Base-by-base conservation (phyloP, 2,888 invertebrate genomes). In the Leptothorax acervorum region DNA sequence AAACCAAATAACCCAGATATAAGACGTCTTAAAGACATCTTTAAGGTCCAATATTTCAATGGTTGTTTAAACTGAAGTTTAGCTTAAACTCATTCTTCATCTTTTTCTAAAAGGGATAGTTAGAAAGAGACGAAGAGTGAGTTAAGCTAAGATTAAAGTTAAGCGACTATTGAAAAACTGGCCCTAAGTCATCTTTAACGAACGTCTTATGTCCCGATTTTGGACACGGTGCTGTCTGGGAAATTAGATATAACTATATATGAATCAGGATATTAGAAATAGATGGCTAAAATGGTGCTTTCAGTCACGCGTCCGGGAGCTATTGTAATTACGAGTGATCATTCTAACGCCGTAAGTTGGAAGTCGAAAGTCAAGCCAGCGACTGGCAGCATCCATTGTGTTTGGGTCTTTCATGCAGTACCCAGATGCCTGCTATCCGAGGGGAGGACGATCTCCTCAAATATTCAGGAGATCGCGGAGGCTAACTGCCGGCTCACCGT, bases 401-500 rank as follows among this genome's bases (percentile, higher is more conserved):
- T 74, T 60, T 81, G 79, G 18, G 48, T 28, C 45, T 81, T 18
- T 8, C 57, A 23, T 23, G 23, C 23, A 45, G 75, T 60, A 74
- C 48, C 45, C 74, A 74, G 75, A 74, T 73, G 74, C 48, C 51
- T 57, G 71, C 35, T 88, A 90, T 83, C 89, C 62, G 85, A 85
- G 88, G 88, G 90, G 90, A 90, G 88, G 91, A 90, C 92, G 90
- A 89, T 91, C 92, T 92, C 91, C 87, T 94, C 92, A 95, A 95
- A 94, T 94, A 94, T 94, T 94, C 94, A 94, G 90, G 87, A 93
- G 94, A 93, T 94, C 91, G 93, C 93, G 92, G 92, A 92, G 93
- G 93, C 94, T 94, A 94, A 94, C 93, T 94, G 93, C 93, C 92
- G 92, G 92, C 91, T 89, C 87, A 87, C 87, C 85, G 90, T 90